phyloP scores from a whole-genome alignment of 1,140 invertebrate genomes.

The Pemphigus obesinymphae region DNA sequence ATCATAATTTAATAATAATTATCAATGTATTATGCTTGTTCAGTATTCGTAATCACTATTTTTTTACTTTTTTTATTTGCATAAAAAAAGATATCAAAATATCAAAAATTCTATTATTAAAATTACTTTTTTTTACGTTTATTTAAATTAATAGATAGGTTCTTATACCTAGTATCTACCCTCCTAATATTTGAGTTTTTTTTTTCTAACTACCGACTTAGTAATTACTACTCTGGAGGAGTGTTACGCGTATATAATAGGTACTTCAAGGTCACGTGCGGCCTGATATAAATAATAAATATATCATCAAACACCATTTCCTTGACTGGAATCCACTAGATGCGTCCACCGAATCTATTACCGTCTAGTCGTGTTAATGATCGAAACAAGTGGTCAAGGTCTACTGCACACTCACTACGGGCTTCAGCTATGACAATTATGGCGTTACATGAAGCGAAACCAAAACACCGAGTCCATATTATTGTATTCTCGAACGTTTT shows the following conservation, averaged over 20 bases:
- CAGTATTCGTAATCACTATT: background rate
- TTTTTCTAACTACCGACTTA: too few species aligned
- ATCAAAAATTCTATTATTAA: background rate
- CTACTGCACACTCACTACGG: background rate
- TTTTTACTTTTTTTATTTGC: background rate
- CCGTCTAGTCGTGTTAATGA: background rate
- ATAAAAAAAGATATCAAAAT: background rate
- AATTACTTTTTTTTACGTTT: background rate
- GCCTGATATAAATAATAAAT: background rate
- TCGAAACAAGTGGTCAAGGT: constrained; percentile 26
- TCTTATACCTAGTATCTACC: too few species aligned
- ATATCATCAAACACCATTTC: background rate
- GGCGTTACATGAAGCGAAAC: too few species aligned
- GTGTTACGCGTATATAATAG: background rate
- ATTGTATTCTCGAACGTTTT: too few species aligned
- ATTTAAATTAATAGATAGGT: background rate
- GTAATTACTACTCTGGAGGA: background rate
- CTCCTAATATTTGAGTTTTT: too few species aligned
- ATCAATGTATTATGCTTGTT: background rate
- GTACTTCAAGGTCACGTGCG: background rate
- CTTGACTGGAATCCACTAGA: background rate
- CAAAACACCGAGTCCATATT: too few species aligned
- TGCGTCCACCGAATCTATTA: background rate
- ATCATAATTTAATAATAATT: background rate
- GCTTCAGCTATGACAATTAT: background rate